phyloP scores from a whole-genome alignment of 2,113 vertebrate species.

The Campylomormyrus tamandua region DNA sequence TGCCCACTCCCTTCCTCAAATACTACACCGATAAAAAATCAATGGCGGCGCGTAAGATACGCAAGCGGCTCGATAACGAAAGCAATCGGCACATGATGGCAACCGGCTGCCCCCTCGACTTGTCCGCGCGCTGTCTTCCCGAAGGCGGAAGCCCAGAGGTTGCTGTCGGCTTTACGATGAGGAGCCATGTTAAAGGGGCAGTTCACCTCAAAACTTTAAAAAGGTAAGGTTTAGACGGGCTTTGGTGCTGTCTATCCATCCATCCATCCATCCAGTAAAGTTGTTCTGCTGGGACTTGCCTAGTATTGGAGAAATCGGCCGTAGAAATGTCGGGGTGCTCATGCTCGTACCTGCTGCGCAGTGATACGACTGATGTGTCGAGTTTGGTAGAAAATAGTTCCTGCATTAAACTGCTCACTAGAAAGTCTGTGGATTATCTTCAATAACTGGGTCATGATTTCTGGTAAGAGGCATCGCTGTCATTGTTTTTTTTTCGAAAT shows the following conservation, averaged over 20 bases:
- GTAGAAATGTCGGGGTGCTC: not conserved
- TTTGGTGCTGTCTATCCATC: too few species aligned
- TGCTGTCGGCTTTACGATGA: not conserved
- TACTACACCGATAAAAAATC: not conserved
- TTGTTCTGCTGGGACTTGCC: too few species aligned
- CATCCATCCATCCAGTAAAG: too few species aligned
- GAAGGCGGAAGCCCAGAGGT: not conserved
- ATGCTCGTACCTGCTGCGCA: not conserved
- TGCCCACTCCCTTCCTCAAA: not conserved
- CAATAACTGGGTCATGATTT: not conserved
- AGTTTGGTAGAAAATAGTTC: not conserved
- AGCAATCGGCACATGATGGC: not conserved
- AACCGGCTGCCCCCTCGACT: not conserved
- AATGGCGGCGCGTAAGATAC: not conserved
- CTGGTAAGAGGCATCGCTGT: not conserved
- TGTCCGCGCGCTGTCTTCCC: not conserved
- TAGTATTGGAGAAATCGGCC: too few species aligned
- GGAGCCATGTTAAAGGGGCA: not conserved
- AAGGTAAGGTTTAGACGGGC: too few species aligned
- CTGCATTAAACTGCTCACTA: not conserved
- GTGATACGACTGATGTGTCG: not conserved
- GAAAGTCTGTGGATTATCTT: not conserved
- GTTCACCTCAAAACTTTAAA: too few species aligned
- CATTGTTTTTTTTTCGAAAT: not conserved
- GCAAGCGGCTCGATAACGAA: not conserved